Evolutionary conservation across 53 echinoderm and acorn worm species (phyloP), one percentile per base, ranked within the genome.

Genomic region (Arbacia lixula): DNA sequence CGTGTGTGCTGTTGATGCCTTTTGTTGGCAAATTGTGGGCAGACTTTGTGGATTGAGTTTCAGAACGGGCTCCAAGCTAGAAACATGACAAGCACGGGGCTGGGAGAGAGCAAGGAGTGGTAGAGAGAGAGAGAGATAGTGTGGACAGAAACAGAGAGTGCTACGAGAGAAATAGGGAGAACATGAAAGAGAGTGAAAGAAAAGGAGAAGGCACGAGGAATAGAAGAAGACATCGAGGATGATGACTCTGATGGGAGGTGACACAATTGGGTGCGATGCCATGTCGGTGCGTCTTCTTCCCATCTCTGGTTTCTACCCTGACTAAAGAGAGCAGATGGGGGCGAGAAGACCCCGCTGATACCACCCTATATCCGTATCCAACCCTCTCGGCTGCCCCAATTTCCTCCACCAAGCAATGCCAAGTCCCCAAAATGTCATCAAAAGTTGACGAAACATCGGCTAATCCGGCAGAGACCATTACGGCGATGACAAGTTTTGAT

Each of bases 1-100:
- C n/a, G n/a, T n/a, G 38, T 42, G 57, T 58, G 57, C 37, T 77
- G 58, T 77, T 58, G 57, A 58, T 58, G 77, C 21, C 6, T 58
- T 77, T 56, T 77, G 56, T 77, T 57, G 77, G 77, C 56, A 77
- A 77, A 77, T 77, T 77, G 77, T 77, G 38, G 77, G 77, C 56
- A 77, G 77, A 77, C 77, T 77, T 77, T 57, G 57, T 36, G 52
- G 53, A 74, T 74, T 53, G 74, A 53, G 74, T 74, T 74, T 52
- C 74, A 74, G 52, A 53, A 74, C 50, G 12, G 30, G 52, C 74
- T 74, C 32, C 74, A 34, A 74, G 74, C 51, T 74, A 53, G 32
- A 53, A 53, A 74, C 43, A 50, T 52, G 53, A 29, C 50, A 74
- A 52, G 46, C 8, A 46, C 8, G 6, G 40, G 69, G 42, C 69